A percentile compares a stretch with the other conserved stretches of the same genome.
Conservation (phyloP, 2,888 invertebrate species). For the Dasypolia templi region DNA sequence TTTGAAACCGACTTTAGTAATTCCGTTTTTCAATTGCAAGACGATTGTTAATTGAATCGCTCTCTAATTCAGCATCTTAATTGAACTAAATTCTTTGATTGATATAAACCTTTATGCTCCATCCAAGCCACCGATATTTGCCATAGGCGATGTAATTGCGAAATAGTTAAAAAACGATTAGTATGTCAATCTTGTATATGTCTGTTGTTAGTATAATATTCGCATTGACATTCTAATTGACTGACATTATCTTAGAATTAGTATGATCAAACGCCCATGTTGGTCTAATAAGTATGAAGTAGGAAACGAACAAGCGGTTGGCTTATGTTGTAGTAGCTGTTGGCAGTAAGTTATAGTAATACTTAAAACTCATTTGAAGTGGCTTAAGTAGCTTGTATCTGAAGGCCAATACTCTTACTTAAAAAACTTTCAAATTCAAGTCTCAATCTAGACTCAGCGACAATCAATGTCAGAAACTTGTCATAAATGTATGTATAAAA, state of each 20-base stretch:
- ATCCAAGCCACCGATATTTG: slow-evolving; percentile 30
- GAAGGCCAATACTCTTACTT: too few species aligned
- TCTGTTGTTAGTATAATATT: slow-evolving; percentile 48
- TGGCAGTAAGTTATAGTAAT: not conserved
- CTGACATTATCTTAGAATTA: slow-evolving; percentile 48
- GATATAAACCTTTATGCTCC: slow-evolving; percentile 1
- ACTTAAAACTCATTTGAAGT: slow-evolving; percentile 1
- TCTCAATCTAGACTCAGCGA: too few species aligned
- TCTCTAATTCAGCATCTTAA: slow-evolving; percentile 16
- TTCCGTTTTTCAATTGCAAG: slow-evolving; percentile 22
- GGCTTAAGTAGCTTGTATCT: not conserved
- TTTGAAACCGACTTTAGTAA: not conserved
- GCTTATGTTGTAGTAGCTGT: slow-evolving; percentile 13
- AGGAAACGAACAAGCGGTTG: slow-evolving; percentile 31
- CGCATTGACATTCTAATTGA: slow-evolving; percentile 57
- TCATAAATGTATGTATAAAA: too few species aligned
- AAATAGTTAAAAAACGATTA: slow-evolving; percentile 42
- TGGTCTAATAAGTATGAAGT: not conserved
- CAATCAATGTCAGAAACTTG: too few species aligned
- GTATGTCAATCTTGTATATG: slow-evolving; percentile 39
- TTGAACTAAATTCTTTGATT: slow-evolving; percentile 34
- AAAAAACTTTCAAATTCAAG: too few species aligned
- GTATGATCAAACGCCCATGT: slow-evolving; percentile 47
- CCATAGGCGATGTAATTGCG: slow-evolving; percentile 38
- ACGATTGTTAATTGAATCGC: slow-evolving; percentile 33